phyloP scores from a whole-genome alignment of 1,140 invertebrate genomes.

The Macrostomum lignano region DNA sequence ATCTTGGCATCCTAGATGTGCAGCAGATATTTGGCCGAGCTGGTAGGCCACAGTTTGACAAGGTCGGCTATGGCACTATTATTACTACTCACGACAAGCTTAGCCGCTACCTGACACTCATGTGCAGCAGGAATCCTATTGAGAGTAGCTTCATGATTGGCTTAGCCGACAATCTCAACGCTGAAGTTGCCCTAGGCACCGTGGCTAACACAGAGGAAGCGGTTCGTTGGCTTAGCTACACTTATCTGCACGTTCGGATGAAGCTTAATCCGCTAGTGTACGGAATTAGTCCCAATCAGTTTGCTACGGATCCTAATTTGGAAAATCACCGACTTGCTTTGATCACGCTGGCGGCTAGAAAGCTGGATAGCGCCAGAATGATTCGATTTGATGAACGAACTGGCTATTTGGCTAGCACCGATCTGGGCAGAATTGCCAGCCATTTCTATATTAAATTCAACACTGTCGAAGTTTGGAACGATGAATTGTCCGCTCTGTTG shows the following conservation, averaged over 20 bases:
- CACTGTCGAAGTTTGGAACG: constrained; percentile 46
- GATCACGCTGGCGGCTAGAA: constrained; percentile 46
- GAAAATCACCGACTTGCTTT: constrained; percentile 44
- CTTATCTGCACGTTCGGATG: constrained; percentile 79
- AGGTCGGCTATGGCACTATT: constrained; percentile 55
- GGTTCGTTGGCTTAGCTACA: constrained; percentile 84
- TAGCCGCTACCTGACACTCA: constrained; percentile 60
- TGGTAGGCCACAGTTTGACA: constrained; percentile 52
- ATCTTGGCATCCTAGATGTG: constrained; percentile 82
- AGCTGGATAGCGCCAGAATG: constrained; percentile 70
- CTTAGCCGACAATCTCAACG: constrained; percentile 82
- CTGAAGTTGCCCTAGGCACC: constrained; percentile 73
- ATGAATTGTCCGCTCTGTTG: constrained; percentile 38
- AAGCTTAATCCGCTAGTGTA: constrained; percentile 64
- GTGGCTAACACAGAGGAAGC: constrained; percentile 80
- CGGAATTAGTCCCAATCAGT: too few relatives aligned
- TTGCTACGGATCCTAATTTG: too few relatives aligned
- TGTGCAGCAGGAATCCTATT: constrained; percentile 87
- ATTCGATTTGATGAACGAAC: constrained; percentile 56
- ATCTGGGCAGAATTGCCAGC: constrained; percentile 74
- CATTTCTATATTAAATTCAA: constrained; percentile 92
- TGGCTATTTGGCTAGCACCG: constrained; percentile 46
- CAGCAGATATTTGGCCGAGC: constrained; percentile 96
- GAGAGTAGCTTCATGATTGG: constrained; percentile 78
- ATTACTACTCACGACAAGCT: constrained; percentile 75